These are phyloP conservation scores for Sebastes schlegelii DNA, from an alignment of 2,113 vertebrate genomes.

Conservation along the genomic window DNA sequence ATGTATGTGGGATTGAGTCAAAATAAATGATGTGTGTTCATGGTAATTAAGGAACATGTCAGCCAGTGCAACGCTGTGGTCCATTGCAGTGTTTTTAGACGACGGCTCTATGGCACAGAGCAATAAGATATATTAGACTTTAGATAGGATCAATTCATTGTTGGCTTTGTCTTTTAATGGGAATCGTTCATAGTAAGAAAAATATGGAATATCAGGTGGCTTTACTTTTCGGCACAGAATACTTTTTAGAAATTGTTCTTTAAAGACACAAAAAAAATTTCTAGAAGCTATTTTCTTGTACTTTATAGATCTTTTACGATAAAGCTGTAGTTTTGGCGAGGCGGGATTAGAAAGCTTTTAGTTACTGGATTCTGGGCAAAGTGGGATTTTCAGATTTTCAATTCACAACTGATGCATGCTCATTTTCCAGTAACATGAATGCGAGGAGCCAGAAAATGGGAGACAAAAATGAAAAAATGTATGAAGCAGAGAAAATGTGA, in stretches of 20 bases:
- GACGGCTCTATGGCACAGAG: no score
- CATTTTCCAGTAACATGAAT: slow-evolving; percentile 30
- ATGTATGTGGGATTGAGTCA: not conserved
- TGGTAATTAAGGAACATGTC: not conserved
- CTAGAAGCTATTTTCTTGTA: not conserved
- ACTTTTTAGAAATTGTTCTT: slow-evolving; percentile 1
- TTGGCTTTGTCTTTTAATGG: not conserved
- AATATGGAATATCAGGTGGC: not conserved
- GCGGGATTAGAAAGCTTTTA: slow-evolving; percentile 54
- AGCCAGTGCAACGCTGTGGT: not conserved
- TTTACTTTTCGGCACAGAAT: not conserved
- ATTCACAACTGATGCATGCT: slow-evolving; percentile 17
- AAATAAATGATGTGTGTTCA: not conserved
- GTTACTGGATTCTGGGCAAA: slow-evolving; percentile 20
- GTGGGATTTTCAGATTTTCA: slow-evolving; percentile 47
- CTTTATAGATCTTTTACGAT: not conserved
- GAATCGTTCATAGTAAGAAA: not conserved
- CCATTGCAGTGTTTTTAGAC: no score
- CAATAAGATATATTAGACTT: no score
- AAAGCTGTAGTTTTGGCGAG: slow-evolving; percentile 3
- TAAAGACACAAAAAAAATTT: not conserved
- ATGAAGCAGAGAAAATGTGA: slow-evolving; percentile 60
- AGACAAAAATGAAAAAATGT: slow-evolving; percentile 55
- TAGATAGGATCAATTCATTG: not conserved
- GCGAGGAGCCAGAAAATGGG: slow-evolving; percentile 34